Base-by-base conservation (phyloP, 2,113 vertebrate species). In the Trichechus manatus region DNA sequence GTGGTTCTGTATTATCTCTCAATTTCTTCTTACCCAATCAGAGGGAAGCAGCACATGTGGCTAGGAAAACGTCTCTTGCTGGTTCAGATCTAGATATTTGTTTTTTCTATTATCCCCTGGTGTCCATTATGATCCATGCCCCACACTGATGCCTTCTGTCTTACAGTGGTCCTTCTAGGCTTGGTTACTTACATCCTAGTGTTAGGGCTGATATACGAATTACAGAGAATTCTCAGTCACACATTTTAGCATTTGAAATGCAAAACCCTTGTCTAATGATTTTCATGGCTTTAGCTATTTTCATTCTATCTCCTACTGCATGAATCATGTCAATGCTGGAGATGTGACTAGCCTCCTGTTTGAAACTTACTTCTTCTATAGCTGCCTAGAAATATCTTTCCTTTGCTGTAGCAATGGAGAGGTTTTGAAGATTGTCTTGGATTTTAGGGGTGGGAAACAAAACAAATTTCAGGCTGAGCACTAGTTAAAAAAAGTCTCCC, bases 391-490 rank as follows among this genome's bases (percentile, higher is more conserved):
- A 86, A 15, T 68, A 3, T n/a, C 1, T 75, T 78, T 91, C 14
- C 17, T 94, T 95, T 79, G 59, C 66, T 79, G 25, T 33, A 86
- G 66, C n/a, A 59, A 59, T 8, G 17, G 53, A 64, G 63, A 95
- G 22, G n/a, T 74, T 82, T 90, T 56, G 42, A 85, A 94, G 25
- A 29, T 59, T 53, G 44, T 86, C 9, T 63, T 84, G 64, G 87
- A 36, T 33, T 82, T 75, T 50, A 74, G 36, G 50, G 17, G 3
- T 84, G 77, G 36, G 61, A 96, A 92, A 82, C 33, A 68, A 42
- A 89, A 68, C n/a, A 88, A n/a, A 87, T 64, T 96, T 93, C 81
- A 96, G 85, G 74, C 85, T 94, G 61, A 95, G 44, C 82, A 87
- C 81, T 93, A 78, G 66, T 95, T 96, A 39, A 92, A 89, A 82